phyloP scores from a whole-genome alignment of 2,888 invertebrate genomes.

The Periphyllus acericola region DNA sequence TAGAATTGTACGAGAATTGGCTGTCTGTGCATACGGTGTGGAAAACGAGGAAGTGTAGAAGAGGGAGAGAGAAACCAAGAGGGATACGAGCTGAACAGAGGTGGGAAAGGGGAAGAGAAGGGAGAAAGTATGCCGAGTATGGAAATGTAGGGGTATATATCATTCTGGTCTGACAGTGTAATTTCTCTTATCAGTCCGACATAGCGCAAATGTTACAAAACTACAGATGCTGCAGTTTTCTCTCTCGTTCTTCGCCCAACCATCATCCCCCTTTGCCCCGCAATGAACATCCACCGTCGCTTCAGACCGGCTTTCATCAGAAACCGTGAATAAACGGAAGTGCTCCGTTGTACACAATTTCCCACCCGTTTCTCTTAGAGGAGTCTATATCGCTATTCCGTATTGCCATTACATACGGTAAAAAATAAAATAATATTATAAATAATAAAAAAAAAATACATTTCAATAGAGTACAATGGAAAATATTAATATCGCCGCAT shows the following conservation, averaged over 20 bases:
- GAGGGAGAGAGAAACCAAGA: constrained; percentile 63
- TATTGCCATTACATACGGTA: not conserved
- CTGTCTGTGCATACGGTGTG: constrained; percentile 47
- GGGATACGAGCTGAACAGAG: constrained; percentile 9
- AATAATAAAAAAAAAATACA: not conserved
- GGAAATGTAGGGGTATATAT: constrained; percentile 92
- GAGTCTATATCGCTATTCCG: not conserved
- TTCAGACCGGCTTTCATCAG: constrained; percentile 56
- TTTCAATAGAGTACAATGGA: not conserved
- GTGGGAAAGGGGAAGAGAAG: constrained; percentile 23
- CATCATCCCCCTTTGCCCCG: not conserved
- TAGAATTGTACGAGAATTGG: constrained; percentile 55
- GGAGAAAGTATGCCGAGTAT: constrained; percentile 68
- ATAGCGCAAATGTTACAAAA: constrained; percentile 60
- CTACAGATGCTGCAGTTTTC: constrained; percentile 60
- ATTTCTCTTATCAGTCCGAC: constrained; percentile 70
- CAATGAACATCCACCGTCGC: constrained; percentile 11
- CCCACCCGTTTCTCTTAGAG: not conserved
- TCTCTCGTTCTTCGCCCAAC: constrained; percentile 32
- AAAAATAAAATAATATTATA: not conserved
- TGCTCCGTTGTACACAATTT: constrained; percentile 19
- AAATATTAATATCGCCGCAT: not conserved
- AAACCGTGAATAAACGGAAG: constrained; percentile 55
- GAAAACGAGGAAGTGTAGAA: constrained; percentile 62
- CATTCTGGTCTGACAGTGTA: constrained; percentile 89